Percentiles rank a stretch among this genome's conserved stretches.
phyloP scores from a whole-genome alignment of 2,113 vertebrate species.

The Gorsachius goisagi region DNA sequence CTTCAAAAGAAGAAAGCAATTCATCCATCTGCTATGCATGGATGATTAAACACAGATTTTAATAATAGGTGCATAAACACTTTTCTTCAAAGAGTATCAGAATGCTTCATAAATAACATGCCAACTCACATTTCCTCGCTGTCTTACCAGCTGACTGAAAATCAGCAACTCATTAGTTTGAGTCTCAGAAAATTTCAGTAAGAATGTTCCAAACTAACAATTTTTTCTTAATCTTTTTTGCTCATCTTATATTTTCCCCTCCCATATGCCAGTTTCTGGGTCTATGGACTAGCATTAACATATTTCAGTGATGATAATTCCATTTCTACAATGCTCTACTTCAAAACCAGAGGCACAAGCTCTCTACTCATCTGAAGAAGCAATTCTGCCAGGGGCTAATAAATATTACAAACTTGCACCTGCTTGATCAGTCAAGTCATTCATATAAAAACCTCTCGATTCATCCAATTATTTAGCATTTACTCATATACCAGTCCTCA shows the following conservation, averaged over 20 bases:
- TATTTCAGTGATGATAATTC: background rate
- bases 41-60: conserved; percentile 15
- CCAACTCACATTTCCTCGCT: background rate
- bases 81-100: background rate
- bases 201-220: background rate
- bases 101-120: background rate
- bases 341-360: background rate
- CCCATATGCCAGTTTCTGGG: background rate
- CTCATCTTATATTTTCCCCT: background rate
- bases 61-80: background rate
- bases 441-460: background rate
- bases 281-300: background rate
- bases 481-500: background rate
- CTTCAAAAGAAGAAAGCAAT: background rate
- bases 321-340: background rate
- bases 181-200: background rate
- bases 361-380: background rate
- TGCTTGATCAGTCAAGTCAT: background rate
- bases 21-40: background rate
- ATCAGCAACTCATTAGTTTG: background rate
- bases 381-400: background rate
- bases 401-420: background rate
- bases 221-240: background rate
- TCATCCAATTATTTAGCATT: background rate
- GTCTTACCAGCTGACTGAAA: background rate